Evolutionary conservation across 2,888 invertebrate genomes (phyloP).

Genomic region (Blastobasis adustella): DNA sequence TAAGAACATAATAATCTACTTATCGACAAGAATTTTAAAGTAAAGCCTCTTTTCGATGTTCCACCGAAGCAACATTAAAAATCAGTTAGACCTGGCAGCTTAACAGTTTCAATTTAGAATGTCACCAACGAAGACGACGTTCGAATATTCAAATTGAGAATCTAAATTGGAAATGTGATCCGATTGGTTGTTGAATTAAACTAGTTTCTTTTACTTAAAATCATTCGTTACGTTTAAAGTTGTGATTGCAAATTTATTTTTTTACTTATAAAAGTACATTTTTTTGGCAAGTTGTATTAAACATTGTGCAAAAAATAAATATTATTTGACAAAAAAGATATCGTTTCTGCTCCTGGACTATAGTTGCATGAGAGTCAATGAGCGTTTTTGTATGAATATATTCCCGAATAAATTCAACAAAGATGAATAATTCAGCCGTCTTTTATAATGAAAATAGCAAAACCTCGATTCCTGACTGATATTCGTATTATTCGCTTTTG

Average conservation of each 20-base stretch:
- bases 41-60: no score
- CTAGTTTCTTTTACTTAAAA: not conserved
- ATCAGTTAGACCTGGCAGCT: no score
- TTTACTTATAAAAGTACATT: no score
- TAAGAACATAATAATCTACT: no score
- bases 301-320: no score
- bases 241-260: no score
- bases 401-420: constrained; percentile 28
- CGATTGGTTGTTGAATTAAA: not conserved
- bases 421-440: constrained; percentile 21
- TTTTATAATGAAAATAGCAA: constrained; percentile 18
- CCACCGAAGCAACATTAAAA: no score
- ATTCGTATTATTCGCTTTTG: not conserved
- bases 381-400: constrained; percentile 31
- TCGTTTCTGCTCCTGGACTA: constrained; percentile 7
- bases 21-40: no score
- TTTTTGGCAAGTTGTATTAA: no score
- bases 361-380: constrained; percentile 21
- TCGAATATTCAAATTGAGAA: not conserved
- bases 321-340: no score
- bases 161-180: not conserved
- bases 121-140: not conserved
- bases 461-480: constrained; percentile 6
- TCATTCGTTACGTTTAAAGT: not conserved
- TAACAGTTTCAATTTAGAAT: no score